phyloP scores from a whole-genome alignment of 2,888 invertebrate genomes.

The Tanytarsus gracilentus region DNA sequence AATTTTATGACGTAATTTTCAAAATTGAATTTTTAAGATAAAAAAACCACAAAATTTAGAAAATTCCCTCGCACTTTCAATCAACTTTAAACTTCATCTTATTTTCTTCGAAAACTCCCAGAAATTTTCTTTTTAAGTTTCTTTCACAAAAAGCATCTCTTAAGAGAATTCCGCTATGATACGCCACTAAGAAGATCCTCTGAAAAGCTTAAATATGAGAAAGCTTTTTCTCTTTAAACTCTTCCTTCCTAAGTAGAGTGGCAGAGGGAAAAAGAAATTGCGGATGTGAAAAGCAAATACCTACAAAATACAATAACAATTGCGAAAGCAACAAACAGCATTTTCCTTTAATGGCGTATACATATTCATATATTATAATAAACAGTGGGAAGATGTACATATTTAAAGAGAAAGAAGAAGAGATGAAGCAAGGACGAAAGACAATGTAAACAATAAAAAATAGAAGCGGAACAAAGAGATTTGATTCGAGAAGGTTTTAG shows the following conservation, averaged over 20 bases:
- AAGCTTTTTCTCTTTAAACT: neutral
- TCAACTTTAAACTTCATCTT: too few relatives aligned
- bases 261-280: neutral
- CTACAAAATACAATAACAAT: too few relatives aligned
- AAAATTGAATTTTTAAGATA: too few relatives aligned
- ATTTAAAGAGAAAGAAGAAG: neutral
- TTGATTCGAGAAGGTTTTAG: constrained; percentile 1
- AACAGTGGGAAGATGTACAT: neutral
- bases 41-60: too few relatives aligned
- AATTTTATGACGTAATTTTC: too few relatives aligned
- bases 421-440: constrained; percentile 21
- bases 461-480: constrained; percentile 12
- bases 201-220: too few relatives aligned
- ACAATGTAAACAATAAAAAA: constrained; percentile 25
- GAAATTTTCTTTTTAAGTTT: too few relatives aligned
- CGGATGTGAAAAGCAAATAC: constrained; percentile 9
- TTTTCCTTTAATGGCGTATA: neutral
- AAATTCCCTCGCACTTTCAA: too few relatives aligned
- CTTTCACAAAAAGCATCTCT: too few relatives aligned
- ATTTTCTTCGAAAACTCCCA: too few relatives aligned
- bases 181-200: too few relatives aligned
- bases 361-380: neutral
- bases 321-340: neutral
- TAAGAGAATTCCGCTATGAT: too few relatives aligned
- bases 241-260: neutral